Conservation (phyloP, 1,140 invertebrate genomes). For the Cyclargus thomasi region DNA sequence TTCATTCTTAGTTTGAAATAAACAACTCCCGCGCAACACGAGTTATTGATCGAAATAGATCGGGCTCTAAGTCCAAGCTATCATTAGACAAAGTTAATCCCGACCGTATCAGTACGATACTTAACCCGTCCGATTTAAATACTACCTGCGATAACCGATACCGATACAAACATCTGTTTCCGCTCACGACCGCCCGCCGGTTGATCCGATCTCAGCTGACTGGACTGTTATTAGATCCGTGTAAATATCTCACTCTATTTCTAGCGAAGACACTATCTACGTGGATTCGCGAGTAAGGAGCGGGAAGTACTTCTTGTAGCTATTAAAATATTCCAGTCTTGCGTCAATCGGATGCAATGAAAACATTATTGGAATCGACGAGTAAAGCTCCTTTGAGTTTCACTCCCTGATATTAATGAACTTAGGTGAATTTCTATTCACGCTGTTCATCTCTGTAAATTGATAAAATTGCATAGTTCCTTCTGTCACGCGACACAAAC, state of each 20-base stretch:
- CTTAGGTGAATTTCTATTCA: no score
- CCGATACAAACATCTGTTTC: constrained; percentile 8
- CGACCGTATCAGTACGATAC: not conserved
- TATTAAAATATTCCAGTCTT: no score
- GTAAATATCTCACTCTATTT: constrained; percentile 1
- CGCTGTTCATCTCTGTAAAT: no score
- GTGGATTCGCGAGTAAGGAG: no score
- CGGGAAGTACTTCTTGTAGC: no score
- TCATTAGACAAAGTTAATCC: constrained; percentile 3
- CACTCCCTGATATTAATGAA: no score
- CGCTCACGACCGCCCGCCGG: not conserved
- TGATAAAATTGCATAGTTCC: no score
- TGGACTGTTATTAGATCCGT: not conserved
- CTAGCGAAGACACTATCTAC: not conserved
- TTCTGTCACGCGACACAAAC: not conserved
- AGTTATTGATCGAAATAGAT: not conserved
- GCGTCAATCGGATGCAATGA: no score
- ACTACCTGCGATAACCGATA: not conserved
- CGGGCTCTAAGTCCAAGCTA: not conserved
- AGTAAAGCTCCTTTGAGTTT: no score
- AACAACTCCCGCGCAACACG: not conserved
- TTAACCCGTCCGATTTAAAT: constrained; percentile 1
- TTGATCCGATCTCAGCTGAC: not conserved
- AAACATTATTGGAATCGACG: no score
- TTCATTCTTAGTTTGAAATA: not conserved